Percentiles rank a stretch among this genome's conserved stretches.
Evolutionary conservation across 2,113 vertebrate species (phyloP).

Genomic region (Regulus satrapa): DNA sequence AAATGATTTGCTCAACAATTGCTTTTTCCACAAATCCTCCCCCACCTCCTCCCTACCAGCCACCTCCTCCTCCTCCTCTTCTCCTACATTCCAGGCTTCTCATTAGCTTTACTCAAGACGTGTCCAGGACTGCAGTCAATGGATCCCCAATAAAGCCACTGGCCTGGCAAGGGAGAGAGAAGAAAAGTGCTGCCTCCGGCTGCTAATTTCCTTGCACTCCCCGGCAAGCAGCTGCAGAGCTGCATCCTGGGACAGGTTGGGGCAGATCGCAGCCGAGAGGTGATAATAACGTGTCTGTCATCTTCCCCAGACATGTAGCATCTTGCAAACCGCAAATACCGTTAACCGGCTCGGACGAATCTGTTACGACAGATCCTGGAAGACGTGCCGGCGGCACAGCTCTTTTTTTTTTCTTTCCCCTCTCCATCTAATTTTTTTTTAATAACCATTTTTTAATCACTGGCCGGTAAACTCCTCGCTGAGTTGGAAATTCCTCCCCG

Average conservation of each 20-base stretch:
- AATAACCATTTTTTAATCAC: slow-evolving; percentile 53
- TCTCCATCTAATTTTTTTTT: slow-evolving; percentile 35
- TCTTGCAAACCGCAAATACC: slow-evolving; percentile 89
- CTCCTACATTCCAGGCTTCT: slow-evolving; percentile 65
- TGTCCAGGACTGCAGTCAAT: slow-evolving; percentile 62
- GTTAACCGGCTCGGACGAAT: slow-evolving; percentile 84
- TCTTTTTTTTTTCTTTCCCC: not conserved
- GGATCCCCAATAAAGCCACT: slow-evolving; percentile 60
- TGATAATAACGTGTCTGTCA: slow-evolving; percentile 97
- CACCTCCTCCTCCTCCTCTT: not conserved
- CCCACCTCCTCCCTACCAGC: not conserved
- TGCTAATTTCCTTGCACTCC: slow-evolving; percentile 73
- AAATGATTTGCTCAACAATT: slow-evolving; percentile 68
- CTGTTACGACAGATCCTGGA: slow-evolving; percentile 78
- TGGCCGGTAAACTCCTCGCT: not conserved
- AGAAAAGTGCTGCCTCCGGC: slow-evolving; percentile 50
- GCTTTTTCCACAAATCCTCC: slow-evolving; percentile 55
- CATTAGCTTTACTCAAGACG: slow-evolving; percentile 56
- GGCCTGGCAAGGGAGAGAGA: slow-evolving; percentile 39
- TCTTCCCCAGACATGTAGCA: slow-evolving; percentile 81
- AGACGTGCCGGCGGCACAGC: slow-evolving; percentile 28
- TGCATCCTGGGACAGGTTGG: slow-evolving; percentile 78
- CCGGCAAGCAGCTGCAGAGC: slow-evolving; percentile 73
- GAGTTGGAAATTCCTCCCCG: not conserved
- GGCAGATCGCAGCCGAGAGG: slow-evolving; percentile 78